phyloP scores from a whole-genome alignment of 2,797 vertebrate genomes.

The Zalophus californianus region DNA sequence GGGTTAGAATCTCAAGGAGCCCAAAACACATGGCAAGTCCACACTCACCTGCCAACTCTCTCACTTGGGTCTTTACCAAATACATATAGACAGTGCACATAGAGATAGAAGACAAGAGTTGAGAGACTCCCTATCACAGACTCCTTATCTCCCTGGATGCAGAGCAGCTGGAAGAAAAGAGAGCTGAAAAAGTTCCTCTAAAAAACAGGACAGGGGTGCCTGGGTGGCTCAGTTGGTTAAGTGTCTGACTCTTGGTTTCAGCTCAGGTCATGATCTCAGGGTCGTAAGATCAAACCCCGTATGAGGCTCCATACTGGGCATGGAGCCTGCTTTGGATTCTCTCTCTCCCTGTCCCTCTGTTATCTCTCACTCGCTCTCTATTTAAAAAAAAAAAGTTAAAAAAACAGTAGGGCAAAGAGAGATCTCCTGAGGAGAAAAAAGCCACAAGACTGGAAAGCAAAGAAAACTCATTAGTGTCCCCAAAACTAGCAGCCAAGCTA shows the following conservation, averaged over 20 bases:
- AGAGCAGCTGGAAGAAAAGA: neutral
- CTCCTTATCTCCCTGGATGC: neutral
- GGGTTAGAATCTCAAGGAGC: neutral
- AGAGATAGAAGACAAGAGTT: neutral
- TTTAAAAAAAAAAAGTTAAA: neutral
- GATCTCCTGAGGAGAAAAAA: neutral
- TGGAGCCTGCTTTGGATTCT: too few species aligned
- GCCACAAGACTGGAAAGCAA: neutral
- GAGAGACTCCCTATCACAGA: neutral
- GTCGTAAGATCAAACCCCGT: too few species aligned
- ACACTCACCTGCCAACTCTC: neutral
- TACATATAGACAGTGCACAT: neutral
- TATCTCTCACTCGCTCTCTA: too few species aligned
- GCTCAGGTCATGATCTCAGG: too few species aligned
- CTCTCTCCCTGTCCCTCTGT: too few species aligned
- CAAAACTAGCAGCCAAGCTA: neutral
- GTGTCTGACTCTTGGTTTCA: too few species aligned
- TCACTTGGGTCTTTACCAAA: neutral
- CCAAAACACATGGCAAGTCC: neutral
- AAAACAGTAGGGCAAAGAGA: neutral
- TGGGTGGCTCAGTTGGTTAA: too few species aligned
- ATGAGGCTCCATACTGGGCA: too few species aligned
- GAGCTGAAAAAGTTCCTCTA: neutral
- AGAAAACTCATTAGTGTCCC: neutral
- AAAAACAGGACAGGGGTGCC: neutral